Evolutionary conservation across 2,888 invertebrate genomes (phyloP), one percentile per base, ranked within the genome.

Genomic region (Pollenia griseotomentosa): DNA sequence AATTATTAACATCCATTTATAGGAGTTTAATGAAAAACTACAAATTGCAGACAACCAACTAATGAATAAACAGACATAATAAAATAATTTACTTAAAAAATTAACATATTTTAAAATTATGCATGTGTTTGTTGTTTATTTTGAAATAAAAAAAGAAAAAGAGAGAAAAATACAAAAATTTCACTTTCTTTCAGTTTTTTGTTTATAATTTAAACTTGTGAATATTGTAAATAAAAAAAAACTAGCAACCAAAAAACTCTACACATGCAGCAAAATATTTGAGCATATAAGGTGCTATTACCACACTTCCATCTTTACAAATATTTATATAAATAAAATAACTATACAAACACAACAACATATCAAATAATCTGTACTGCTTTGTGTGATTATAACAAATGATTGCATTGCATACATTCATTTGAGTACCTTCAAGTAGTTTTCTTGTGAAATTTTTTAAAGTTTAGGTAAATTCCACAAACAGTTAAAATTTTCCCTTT

Each of bases 141-240:
- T 51, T 11, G 12, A 66, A 16, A 6, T n/a, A 8, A 2, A 44
- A n/a, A 48, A 3, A 2, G 11, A 74, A 42, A 55, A n/a, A 44
- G 51, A 42, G 42, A 71, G 12, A 71, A 70, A 53, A 61, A 73
- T 12, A 48, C 48, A 42, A 70, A 70, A 78, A 44, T 83, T 83
- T 78, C 83, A 83, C 83, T 78, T 83, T 83, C 83, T 78, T 57
- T 83, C 65, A 55, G 23, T 57, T 66, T 65, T 74, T 33, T 16
- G 57, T 57, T 51, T 33, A 16, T 61, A 3, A 19, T 51, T 57
- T 66, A 16, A 33, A 44, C 71, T 63, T 80, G 33, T 44, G 63
- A 75, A 75, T 61, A 19, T n/a, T n/a, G n/a, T n/a, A n/a, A n/a
- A n/a, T n/a, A 23, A 23, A 23, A 23, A 23, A 23, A 33, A 63